A percentile compares a stretch with the other conserved stretches of the same genome.
phyloP scores from a whole-genome alignment of 2,888 invertebrate species.

The Dyspetes luteomarginatus region DNA sequence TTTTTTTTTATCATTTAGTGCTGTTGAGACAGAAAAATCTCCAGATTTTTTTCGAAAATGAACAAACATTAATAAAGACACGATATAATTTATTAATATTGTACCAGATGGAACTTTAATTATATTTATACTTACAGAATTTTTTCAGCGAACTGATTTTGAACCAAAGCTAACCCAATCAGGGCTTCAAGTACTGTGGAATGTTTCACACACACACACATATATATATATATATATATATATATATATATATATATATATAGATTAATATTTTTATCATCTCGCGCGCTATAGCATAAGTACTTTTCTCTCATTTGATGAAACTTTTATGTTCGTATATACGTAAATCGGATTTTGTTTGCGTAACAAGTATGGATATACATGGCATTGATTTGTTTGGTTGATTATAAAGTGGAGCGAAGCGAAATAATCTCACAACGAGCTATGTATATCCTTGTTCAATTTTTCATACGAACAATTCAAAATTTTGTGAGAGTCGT shows the following conservation, averaged over 20 bases:
- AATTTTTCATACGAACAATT: background rate
- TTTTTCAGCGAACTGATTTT: no score
- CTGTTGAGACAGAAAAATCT: no score
- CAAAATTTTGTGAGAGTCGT: conserved; percentile 4
- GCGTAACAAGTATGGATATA: background rate
- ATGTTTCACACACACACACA: no score
- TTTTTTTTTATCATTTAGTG: no score
- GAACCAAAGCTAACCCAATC: no score
- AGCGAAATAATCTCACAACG: conserved; percentile 1
- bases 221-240: no score
- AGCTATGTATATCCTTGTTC: background rate
- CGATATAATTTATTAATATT: no score
- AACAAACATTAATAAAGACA: no score
- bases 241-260: background rate
- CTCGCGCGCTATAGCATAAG: background rate
- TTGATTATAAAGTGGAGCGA: background rate
- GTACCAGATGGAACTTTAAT: no score
- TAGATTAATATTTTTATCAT: background rate
- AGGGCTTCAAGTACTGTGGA: no score
- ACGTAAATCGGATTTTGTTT: background rate
- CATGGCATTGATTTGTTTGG: background rate
- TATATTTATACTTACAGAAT: no score
- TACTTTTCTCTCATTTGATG: background rate
- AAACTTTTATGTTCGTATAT: background rate
- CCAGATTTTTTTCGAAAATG: no score